Conservation (phyloP, 2,113 vertebrate genomes). For the Peucedramus taeniatus region DNA sequence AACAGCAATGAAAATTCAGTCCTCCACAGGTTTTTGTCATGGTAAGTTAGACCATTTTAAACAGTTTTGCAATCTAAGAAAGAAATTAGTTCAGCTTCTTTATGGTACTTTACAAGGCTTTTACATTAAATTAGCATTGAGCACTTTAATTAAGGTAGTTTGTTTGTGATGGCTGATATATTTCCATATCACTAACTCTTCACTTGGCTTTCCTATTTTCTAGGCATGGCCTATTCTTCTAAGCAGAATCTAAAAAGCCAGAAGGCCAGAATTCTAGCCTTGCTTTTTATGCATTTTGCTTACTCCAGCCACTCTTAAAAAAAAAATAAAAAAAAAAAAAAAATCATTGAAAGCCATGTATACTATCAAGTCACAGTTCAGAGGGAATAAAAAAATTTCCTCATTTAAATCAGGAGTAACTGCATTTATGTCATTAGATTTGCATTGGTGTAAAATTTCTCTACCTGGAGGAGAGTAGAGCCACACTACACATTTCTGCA, state of each 20-base stretch:
- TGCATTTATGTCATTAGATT: background rate
- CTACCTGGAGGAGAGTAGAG: background rate
- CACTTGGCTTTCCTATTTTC: background rate
- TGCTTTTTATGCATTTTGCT: background rate
- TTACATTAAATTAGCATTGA: background rate
- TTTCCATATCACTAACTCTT: background rate
- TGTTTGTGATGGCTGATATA: background rate
- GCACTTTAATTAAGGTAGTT: background rate
- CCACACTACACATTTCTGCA: background rate
- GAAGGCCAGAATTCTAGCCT: background rate
- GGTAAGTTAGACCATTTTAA: background rate
- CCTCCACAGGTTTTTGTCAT: background rate
- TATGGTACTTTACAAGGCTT: background rate
- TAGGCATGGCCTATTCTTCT: background rate
- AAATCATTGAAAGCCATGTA: background rate
- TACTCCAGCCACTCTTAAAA: background rate
- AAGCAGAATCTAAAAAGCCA: background rate
- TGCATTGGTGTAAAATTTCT: background rate
- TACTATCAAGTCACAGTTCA: background rate
- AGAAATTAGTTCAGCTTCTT: background rate
- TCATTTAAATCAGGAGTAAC: background rate
- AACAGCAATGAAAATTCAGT: background rate
- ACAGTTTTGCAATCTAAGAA: background rate
- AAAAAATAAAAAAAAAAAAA: accelerated
- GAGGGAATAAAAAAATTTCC: background rate